Percentiles rank a stretch among this genome's conserved stretches.
phyloP scores from a whole-genome alignment of 2,113 vertebrate genomes.

The Ammodramus savannarum region DNA sequence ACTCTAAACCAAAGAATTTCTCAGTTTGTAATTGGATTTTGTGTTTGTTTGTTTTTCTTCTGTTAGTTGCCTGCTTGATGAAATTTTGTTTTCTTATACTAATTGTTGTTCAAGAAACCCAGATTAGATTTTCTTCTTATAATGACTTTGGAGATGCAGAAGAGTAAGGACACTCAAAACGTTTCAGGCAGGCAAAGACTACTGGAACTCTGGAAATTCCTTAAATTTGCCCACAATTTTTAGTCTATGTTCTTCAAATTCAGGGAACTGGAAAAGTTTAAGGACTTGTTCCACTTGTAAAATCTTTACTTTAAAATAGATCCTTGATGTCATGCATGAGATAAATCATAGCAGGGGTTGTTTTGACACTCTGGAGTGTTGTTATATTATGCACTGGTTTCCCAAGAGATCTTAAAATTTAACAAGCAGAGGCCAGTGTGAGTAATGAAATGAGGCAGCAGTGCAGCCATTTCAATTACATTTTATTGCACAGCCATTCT shows the following conservation, averaged over 20 bases:
- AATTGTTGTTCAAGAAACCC: neutral
- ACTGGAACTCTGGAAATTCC: neutral
- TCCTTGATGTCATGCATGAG: neutral
- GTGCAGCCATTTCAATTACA: slow-evolving; percentile 42
- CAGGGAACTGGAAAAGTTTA: neutral
- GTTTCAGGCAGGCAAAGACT: neutral
- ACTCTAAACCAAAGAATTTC: neutral
- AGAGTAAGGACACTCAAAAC: neutral
- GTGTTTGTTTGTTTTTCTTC: neutral
- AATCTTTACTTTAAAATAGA: slow-evolving; percentile 27
- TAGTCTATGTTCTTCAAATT: accelerated
- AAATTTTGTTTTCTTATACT: neutral
- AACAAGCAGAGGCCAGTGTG: slow-evolving; percentile 33
- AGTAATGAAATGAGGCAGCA: slow-evolving; percentile 48
- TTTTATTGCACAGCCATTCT: slow-evolving; percentile 51
- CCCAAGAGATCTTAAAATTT: slow-evolving; percentile 61
- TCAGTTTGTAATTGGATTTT: neutral
- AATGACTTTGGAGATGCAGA: neutral
- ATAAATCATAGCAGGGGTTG: slow-evolving; percentile 16
- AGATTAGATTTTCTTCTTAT: neutral
- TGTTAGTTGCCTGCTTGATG: neutral
- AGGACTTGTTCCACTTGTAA: neutral
- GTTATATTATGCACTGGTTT: slow-evolving; percentile 42
- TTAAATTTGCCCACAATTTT: neutral
- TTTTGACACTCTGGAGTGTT: slow-evolving; percentile 44